These are phyloP conservation scores for Porites cylindrica DNA, from an alignment of 92 coral and sea anemone genomes.

Conservation along the genomic window DNA sequence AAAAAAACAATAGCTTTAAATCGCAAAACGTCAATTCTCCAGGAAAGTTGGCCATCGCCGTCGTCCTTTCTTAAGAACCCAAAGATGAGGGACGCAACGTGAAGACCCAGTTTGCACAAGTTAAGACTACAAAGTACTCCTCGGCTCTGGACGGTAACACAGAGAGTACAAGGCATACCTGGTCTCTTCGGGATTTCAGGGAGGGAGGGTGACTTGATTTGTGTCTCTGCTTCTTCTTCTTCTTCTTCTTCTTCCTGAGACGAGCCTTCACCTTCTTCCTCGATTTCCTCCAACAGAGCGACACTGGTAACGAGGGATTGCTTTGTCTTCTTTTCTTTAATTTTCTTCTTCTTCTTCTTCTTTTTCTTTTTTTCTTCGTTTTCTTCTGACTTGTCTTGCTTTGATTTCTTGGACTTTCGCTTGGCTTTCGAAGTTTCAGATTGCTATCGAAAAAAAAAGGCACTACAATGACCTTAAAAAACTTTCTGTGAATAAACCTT, in stretches of 20 bases:
- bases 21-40: no score
- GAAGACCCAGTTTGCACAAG: no score
- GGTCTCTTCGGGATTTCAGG: constrained; percentile 77
- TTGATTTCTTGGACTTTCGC: constrained; percentile 70
- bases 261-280: constrained; percentile 52
- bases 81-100: no score
- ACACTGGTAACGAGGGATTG: constrained; percentile 21
- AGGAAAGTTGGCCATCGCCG: no score
- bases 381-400: constrained; percentile 71
- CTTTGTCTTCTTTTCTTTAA: constrained; percentile 41
- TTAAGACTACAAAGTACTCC: no score
- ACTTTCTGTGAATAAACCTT: no score
- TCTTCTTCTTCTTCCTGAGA: constrained; percentile 60
- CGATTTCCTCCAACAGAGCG: constrained; percentile 44
- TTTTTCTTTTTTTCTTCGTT: constrained; percentile 64
- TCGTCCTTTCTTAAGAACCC: no score
- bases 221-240: constrained; percentile 48
- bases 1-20: no score
- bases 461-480: no score
- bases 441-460: constrained; percentile 39
- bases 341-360: constrained; percentile 56
- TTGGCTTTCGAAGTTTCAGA: constrained; percentile 36
- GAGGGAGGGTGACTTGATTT: constrained; percentile 61
- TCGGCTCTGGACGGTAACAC: no score
- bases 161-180: constrained; percentile 15